phyloP scores from a whole-genome alignment of 2,113 vertebrate species.

The Hypocryptadius cinnamomeus region DNA sequence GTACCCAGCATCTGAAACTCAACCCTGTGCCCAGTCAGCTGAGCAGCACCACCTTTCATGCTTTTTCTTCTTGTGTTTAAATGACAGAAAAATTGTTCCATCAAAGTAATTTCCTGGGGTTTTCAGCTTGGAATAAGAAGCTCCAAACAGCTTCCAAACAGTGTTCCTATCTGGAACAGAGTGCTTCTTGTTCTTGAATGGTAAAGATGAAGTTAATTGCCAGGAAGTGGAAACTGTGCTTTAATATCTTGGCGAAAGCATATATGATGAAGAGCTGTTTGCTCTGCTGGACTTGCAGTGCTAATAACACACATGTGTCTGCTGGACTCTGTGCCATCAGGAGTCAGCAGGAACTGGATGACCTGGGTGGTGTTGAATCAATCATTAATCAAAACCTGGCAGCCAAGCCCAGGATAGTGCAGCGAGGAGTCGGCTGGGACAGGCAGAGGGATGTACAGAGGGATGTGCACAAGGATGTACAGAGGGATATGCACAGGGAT shows the following conservation, averaged over 20 bases:
- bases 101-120: neutral
- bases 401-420: accelerated
- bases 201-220: neutral
- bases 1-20: neutral
- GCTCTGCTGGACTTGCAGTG: neutral
- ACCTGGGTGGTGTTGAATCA: neutral
- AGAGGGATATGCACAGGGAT: neutral
- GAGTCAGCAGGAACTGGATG: neutral
- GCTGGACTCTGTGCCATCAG: neutral
- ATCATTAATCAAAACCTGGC: neutral
- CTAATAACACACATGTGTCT: neutral
- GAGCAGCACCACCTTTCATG: neutral
- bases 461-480: neutral
- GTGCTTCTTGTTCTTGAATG: neutral
- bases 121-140: neutral
- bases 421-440: accelerated
- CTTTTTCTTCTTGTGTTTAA: neutral
- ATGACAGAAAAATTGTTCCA: neutral
- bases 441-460: neutral
- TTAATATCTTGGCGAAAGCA: neutral
- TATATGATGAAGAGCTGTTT: neutral
- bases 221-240: slow-evolving; percentile 11
- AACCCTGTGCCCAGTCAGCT: neutral
- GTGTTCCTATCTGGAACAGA: neutral
- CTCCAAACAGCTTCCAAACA: no score